Percentiles rank a stretch among this genome's conserved stretches.
Conservation (phyloP, 2,888 invertebrate species). For the Alcis repandata region DNA sequence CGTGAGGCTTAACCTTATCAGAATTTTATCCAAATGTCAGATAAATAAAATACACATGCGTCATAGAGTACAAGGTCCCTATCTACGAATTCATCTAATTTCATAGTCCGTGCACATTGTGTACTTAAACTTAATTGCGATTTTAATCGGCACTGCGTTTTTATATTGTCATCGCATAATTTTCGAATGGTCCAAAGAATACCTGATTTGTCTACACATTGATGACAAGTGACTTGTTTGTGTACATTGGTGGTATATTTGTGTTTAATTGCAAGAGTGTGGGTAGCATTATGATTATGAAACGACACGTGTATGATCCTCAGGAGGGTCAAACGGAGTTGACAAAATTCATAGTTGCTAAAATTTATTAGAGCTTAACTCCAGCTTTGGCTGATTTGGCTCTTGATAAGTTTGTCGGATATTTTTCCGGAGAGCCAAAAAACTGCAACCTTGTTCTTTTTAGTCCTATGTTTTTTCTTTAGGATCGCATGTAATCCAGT, state of each 20-base stretch:
- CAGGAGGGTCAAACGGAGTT: too few relatives aligned
- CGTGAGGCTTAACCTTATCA: constrained; percentile 11
- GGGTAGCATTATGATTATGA: neutral
- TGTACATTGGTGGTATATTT: neutral
- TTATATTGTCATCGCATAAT: neutral
- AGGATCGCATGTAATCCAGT: too few relatives aligned
- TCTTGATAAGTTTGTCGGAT: too few relatives aligned
- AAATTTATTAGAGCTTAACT: too few relatives aligned
- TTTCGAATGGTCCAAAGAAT: neutral
- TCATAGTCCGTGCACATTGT: constrained; percentile 6
- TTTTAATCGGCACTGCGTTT: neutral
- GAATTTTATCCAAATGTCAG: constrained; percentile 7
- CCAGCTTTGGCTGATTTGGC: too few relatives aligned
- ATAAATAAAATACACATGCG: neutral
- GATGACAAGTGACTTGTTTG: neutral
- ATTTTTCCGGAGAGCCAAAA: too few relatives aligned
- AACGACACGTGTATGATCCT: too few relatives aligned
- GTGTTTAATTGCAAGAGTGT: neutral
- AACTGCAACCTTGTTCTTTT: too few relatives aligned
- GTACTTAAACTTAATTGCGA: neutral
- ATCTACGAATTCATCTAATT: neutral
- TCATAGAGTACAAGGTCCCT: constrained; percentile 5
- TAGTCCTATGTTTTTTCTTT: too few relatives aligned
- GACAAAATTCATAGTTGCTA: too few relatives aligned
- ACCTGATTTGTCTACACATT: neutral